These are phyloP conservation scores for Silurus aristotelis DNA, from an alignment of 2,797 vertebrate species.

Conservation along the genomic window DNA sequence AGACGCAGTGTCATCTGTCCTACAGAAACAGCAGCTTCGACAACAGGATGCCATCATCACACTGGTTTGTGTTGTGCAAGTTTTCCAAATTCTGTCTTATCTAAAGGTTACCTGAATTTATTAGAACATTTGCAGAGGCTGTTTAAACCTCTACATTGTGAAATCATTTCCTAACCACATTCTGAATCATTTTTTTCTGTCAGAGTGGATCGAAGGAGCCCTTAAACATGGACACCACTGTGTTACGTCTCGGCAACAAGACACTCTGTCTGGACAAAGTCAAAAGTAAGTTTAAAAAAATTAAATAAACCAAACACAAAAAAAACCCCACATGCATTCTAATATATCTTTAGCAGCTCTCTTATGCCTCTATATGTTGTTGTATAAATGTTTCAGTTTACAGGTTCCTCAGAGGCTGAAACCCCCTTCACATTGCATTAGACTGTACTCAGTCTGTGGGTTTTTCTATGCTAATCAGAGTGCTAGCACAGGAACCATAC, in stretches of 20 bases:
- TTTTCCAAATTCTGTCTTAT: not conserved
- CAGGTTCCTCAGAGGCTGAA: conserved; percentile 55
- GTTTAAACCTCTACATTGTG: not conserved
- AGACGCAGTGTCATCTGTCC: conserved; percentile 73
- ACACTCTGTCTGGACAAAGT: conserved; percentile 77
- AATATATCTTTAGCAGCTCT: not conserved
- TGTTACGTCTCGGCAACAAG: conserved; percentile 83
- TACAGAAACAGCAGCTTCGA: conserved; percentile 76
- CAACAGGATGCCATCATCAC: conserved; percentile 65
- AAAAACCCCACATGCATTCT: not conserved
- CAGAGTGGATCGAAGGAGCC: conserved; percentile 79
- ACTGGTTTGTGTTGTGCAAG: conserved; percentile 50
- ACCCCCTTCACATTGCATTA: conserved; percentile 14
- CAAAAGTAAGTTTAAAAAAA: conserved; percentile 69
- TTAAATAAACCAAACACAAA: not conserved
- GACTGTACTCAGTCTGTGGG: not conserved
- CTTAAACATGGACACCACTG: conserved; percentile 76
- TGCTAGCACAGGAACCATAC: not conserved
- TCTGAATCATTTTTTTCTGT: conserved; percentile 26
- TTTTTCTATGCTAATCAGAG: not conserved
- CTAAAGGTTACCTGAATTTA: not conserved
- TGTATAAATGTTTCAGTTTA: conserved; percentile 41
- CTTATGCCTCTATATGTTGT: conserved; percentile 32
- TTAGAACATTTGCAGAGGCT: not conserved
- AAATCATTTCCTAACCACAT: not conserved